Evolutionary conservation across 2,113 vertebrate genomes (phyloP).

Genomic region (Elephas maximus): DNA sequence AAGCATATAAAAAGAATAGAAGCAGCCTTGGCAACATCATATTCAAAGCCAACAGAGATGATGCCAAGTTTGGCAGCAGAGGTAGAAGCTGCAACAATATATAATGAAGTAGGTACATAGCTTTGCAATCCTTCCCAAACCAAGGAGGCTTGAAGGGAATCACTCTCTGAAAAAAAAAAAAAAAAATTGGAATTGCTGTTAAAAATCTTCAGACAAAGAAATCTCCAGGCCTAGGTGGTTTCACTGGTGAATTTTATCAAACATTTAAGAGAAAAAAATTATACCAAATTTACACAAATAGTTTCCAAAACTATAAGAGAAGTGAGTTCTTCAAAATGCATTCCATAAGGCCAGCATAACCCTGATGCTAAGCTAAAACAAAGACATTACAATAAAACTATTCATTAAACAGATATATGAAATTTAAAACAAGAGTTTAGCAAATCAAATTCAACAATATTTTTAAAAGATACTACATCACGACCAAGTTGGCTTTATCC

Average conservation of each 20-base stretch:
- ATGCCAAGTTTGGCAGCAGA: conserved; percentile 53
- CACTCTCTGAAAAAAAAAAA: not conserved
- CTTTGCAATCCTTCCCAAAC: conserved; percentile 33
- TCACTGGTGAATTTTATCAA: not conserved
- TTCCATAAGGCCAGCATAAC: not conserved
- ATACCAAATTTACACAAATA: too few species aligned
- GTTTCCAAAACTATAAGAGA: too few species aligned
- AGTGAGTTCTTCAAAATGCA: not conserved
- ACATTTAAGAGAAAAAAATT: not conserved
- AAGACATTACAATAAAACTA: not conserved
- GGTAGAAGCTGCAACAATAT: not conserved
- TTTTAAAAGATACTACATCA: not conserved
- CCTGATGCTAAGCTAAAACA: not conserved
- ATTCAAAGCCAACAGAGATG: not conserved
- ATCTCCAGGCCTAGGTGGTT: not conserved
- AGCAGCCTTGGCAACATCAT: conserved; percentile 27
- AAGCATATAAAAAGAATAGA: not conserved
- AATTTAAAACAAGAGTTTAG: not conserved
- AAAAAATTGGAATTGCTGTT: too few species aligned
- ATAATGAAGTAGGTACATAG: conserved; percentile 47
- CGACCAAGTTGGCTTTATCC: not conserved
- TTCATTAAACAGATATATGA: too few species aligned
- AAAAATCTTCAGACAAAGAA: not conserved
- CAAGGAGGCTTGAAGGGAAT: conserved; percentile 49
- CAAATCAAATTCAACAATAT: not conserved